Evolutionary conservation across 2,113 vertebrate species (phyloP).

Genomic region (Helogale parvula): DNA sequence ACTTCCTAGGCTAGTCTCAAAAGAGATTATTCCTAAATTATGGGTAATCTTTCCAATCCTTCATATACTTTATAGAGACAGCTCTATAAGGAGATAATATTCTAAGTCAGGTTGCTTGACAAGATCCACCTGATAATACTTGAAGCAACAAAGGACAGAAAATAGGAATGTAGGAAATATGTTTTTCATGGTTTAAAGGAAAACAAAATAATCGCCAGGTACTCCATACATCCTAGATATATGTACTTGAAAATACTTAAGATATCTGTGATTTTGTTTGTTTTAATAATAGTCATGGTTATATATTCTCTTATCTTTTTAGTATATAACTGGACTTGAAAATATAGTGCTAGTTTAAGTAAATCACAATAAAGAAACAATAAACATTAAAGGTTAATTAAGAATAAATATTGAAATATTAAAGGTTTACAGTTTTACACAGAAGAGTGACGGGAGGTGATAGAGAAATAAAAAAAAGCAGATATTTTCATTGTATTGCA

Average conservation of each 20-base stretch:
- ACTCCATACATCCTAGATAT: background rate
- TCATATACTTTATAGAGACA: background rate
- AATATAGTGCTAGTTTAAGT: background rate
- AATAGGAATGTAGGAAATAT: background rate
- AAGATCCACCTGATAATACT: background rate
- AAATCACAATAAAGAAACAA: background rate
- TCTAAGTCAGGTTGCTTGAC: background rate
- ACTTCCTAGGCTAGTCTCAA: background rate
- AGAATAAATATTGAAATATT: background rate
- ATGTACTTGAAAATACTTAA: background rate
- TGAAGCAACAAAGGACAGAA: background rate
- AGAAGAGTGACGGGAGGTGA: background rate
- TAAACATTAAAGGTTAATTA: background rate
- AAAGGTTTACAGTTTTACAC: background rate
- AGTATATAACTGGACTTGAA: background rate
- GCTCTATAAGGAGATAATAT: background rate
- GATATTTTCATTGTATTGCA: background rate
- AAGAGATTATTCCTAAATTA: background rate
- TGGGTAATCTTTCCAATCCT: background rate
- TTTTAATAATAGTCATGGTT: background rate
- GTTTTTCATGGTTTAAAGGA: background rate
- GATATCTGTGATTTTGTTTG: background rate
- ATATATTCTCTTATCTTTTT: background rate
- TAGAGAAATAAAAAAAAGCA: constrained; percentile 42
- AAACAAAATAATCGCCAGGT: background rate